phyloP scores from a whole-genome alignment of 2,113 vertebrate species.

The Clarias magur region DNA sequence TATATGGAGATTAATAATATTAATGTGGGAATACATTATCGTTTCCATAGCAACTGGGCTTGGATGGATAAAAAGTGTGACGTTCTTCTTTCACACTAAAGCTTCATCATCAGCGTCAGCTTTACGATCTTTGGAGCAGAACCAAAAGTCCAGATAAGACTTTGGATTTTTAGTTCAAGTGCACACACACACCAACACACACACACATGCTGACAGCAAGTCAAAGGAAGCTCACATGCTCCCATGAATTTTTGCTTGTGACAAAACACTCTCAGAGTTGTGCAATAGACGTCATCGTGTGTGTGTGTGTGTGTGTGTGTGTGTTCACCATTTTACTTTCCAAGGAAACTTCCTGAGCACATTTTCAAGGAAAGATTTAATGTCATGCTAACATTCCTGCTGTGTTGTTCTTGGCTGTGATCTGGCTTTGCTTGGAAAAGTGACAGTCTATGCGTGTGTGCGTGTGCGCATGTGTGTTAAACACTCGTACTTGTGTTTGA shows the following conservation, averaged over 20 bases:
- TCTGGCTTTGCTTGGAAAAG: background rate
- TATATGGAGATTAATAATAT: background rate
- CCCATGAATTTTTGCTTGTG: constrained; percentile 40
- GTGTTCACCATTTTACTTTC: background rate
- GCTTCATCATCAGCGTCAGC: background rate
- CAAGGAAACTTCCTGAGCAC: background rate
- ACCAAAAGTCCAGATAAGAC: background rate
- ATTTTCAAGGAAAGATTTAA: background rate
- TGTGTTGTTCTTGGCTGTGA: background rate
- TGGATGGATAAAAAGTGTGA: background rate
- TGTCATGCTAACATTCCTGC: background rate
- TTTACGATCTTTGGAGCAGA: background rate
- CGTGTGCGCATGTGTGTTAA: constrained; percentile 9
- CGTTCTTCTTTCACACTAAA: background rate
- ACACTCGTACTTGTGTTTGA: background rate
- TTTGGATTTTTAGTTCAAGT: background rate
- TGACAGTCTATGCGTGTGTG: background rate
- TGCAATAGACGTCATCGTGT: background rate
- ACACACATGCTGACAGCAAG: constrained; percentile 24
- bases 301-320: background rate
- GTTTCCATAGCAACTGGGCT: background rate
- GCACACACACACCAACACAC: constrained; percentile 17
- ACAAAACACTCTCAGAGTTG: background rate
- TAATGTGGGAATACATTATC: background rate
- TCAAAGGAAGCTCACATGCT: constrained; percentile 31